Evolutionary conservation across 2,888 invertebrate species (phyloP).

Genomic region (Napeogenes sylphis): DNA sequence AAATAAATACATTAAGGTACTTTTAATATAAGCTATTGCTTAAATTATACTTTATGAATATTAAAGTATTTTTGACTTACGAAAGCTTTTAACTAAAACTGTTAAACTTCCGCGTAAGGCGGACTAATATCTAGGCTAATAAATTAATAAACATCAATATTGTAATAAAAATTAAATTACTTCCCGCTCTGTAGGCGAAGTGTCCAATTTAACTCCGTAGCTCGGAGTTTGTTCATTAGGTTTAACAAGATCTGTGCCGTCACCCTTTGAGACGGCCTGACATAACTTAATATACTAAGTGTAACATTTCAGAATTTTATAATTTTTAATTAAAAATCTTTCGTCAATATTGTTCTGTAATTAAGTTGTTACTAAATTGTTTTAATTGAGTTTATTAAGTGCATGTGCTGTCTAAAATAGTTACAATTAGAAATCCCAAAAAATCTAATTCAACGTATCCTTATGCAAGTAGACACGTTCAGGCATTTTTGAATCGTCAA

Average conservation of each 20-base stretch:
- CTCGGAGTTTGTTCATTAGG: constrained; percentile 70
- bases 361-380: neutral
- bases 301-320: constrained; percentile 32
- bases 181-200: constrained; percentile 32
- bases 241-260: constrained; percentile 65
- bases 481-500: no score
- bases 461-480: no score
- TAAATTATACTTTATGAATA: neutral
- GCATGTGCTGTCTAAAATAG: no score
- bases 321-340: constrained; percentile 15
- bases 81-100: neutral
- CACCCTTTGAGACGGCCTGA: constrained; percentile 57
- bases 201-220: constrained; percentile 55
- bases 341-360: neutral
- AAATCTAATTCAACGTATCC: no score
- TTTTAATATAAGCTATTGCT: no score
- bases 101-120: neutral
- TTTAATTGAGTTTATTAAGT: neutral
- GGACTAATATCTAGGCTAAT: constrained; percentile 15
- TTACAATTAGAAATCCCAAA: no score
- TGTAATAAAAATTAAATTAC: constrained; percentile 36
- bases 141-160: constrained; percentile 31
- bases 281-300: constrained; percentile 48
- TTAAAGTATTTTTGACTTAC: neutral
- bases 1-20: no score